Evolutionary conservation across 2,888 invertebrate species (phyloP), one percentile per base, ranked within the genome.

Genomic region (Ophioninae sp.): DNA sequence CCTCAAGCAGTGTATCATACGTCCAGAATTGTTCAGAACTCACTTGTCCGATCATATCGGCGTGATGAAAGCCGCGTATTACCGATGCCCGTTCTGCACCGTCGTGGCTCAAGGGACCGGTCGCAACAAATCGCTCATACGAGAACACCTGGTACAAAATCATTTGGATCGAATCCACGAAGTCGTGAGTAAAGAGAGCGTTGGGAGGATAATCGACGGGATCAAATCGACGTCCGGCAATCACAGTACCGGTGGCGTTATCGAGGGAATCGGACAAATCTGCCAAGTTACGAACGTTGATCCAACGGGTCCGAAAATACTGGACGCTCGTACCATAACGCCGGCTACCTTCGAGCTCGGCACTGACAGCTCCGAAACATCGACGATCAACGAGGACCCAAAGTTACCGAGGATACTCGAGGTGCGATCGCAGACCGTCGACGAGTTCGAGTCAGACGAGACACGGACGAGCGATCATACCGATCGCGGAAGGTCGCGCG

Each of bases 41-140:
- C 91, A 91, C 37, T 80, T 91, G 68, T 86, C 88, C 10, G 85
- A 87, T 44, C 90, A 90, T 69, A 59, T 83, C 41, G 90, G 87
- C 10, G 83, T 91, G 21, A 73, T 77, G 5, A 86, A 81, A 67
- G 72, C 87, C 21, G 78, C 85, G n/a, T 89, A 88, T 82, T 89
- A 89, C 73, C 89, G 88, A 10, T 91, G 91, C 85, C 89, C 89
- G 0, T 89, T 90, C 37, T 91, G 91, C 62, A 5, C 69, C 0
- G 87, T 87, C 41, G 65, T 83, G 10, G 68, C 85, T 6, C 79
- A 86, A 21, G 87, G 87, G 0, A 74, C 83, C 5, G 84, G 82
- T 13, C 81, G 73, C n/a, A 84, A 86, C 5, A 81, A 84, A 74
- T 62, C 81, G 0, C 37, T 78, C 37, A 86, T 89, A 56, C 85